A percentile compares a stretch with the other conserved stretches of the same genome.
These are phyloP conservation scores for Branchinecta lynchi DNA, from an alignment of 1,140 invertebrate species.

Conservation along the genomic window DNA sequence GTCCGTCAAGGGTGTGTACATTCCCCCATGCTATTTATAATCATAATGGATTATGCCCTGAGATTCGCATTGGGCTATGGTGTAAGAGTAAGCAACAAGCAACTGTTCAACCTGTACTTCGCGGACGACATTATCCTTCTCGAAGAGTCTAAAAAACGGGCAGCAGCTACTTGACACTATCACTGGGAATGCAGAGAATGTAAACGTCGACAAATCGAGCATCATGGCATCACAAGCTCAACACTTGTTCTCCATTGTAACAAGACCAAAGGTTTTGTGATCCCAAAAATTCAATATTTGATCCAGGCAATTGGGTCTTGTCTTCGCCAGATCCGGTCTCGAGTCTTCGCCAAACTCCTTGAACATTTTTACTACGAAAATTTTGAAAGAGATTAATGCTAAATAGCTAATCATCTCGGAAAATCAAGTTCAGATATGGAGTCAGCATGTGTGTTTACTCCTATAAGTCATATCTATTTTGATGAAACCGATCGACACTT, in stretches of 20 bases:
- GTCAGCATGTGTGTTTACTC: no score
- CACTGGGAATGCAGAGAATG: constrained; percentile 8
- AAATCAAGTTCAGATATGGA: no score
- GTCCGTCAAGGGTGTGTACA: constrained; percentile 4
- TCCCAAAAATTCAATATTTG: no score
- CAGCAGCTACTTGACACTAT: constrained; percentile 8
- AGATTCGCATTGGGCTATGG: constrained; percentile 8
- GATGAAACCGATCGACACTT: no score
- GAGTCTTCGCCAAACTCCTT: no score
- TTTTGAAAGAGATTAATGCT: no score
- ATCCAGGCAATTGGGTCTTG: no score
- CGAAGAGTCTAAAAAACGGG: constrained; percentile 9
- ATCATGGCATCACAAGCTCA: not conserved
- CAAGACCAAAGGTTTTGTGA: no score
- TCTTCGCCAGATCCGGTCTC: no score
- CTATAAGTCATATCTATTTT: no score
- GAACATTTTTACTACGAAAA: no score
- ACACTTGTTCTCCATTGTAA: constrained; percentile 5
- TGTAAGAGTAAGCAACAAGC: constrained; percentile 5
- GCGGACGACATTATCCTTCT: constrained; percentile 4
- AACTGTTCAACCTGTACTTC: constrained; percentile 1
- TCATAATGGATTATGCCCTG: constrained; percentile 9
- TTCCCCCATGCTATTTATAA: constrained; percentile 2
- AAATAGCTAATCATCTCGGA: no score
- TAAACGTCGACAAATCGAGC: not conserved